A percentile compares a stretch with the other conserved stretches of the same genome.
Evolutionary conservation across 2,797 vertebrate genomes (phyloP).

Genomic region (Sphenodon punctatus): DNA sequence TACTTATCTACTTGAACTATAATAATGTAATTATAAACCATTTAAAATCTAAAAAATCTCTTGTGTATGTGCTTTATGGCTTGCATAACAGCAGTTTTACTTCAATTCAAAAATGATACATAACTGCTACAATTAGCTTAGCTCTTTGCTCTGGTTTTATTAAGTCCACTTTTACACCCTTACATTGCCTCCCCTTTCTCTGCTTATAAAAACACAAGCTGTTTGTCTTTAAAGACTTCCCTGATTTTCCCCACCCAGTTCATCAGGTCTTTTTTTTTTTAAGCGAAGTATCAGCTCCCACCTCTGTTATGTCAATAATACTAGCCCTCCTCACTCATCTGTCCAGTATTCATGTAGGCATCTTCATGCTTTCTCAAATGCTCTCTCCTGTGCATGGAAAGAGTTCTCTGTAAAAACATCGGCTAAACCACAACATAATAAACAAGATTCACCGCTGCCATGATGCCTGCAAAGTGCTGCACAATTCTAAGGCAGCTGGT

Average conservation of each 20-base stretch:
- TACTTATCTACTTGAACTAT: too few species aligned
- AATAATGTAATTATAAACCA: too few species aligned
- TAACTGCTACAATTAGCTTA: too few species aligned
- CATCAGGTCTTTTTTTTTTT: background rate
- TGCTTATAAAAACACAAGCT: too few species aligned
- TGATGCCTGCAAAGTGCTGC: background rate
- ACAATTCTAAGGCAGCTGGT: background rate
- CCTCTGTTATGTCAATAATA: background rate
- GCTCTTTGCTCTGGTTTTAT: too few species aligned
- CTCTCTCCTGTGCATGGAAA: background rate
- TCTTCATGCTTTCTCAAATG: background rate
- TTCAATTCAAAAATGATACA: too few species aligned
- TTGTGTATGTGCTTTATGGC: too few species aligned
- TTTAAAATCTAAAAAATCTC: too few species aligned
- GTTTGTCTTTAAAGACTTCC: too few species aligned
- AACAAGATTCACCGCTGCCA: background rate
- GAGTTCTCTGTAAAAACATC: background rate
- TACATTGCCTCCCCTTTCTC: background rate
- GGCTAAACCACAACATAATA: background rate
- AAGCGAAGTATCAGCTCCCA: background rate
- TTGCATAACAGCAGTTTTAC: too few species aligned
- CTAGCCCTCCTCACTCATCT: background rate
- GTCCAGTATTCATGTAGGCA: background rate
- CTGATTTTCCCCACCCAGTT: too few species aligned
- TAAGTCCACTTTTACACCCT: too few species aligned